Base-by-base conservation (phyloP, 92 coral and sea anemone genomes). In the Actinostola sp. region DNA sequence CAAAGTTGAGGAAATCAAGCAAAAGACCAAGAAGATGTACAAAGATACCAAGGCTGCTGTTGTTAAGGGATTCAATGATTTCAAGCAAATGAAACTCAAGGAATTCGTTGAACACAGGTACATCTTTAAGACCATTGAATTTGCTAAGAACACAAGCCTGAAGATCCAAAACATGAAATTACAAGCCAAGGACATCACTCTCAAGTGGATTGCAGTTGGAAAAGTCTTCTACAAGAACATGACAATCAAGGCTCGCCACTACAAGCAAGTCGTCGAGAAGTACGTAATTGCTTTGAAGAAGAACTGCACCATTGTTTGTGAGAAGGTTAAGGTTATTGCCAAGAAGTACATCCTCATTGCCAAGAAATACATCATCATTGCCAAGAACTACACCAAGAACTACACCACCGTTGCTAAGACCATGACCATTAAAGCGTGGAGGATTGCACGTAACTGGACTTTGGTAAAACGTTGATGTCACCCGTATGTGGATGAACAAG, bases 71-170 rank as follows among this genome's bases (percentile, higher is more conserved):
- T 77, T 88, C 74, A 88, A 78, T 19, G 76, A 77, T 8, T 75
- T 92, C 35, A 95, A 84, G 54, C 71, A 76, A 51, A 86, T 86
- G 92, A 95, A 92, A 58, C 85, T 95, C 23, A 86, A 84, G 24
- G 99, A 95, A 58, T 70, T 92, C 60, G 77, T 88, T 19, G 97
- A 91, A 80, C 97, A 91, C 65, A 61, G 71, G 7, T 88, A 79
- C 60, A 88, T 91, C 65, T 80, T 79, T 78, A 74, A 75, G 83
- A 73, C 93, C 36, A 69, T 88, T 21, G 86, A 84, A 15, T 67
- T 87, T 35, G 86, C 79, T 25, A 85, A 61, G 79, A 92, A 92
- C 61, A 69, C 86, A 31, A 81, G 91, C 25, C 77, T 46, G 14
- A 74, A 76, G 66, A 70, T 81, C 43, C 64, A 70, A 68, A 84